These are phyloP conservation scores for Serrognathus titanus DNA, from an alignment of 2,888 invertebrate species.

Conservation along the genomic window DNA sequence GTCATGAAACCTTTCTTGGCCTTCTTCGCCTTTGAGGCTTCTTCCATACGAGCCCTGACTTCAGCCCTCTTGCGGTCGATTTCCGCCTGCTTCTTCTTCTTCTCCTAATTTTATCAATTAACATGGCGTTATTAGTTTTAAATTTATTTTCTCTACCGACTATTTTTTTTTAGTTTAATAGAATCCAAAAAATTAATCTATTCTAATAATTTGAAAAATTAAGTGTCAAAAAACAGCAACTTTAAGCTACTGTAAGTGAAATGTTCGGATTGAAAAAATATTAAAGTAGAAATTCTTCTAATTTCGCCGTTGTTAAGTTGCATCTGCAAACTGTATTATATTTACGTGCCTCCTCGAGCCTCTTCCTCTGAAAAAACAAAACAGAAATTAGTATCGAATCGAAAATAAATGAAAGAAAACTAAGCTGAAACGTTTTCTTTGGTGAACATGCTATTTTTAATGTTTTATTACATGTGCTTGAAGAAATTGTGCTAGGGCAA, in stretches of 20 bases:
- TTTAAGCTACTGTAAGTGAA: too few relatives aligned
- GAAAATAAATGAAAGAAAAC: not conserved
- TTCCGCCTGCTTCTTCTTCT: slow-evolving; percentile 96
- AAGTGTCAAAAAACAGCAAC: not conserved
- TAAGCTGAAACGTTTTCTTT: too few relatives aligned
- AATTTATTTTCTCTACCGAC: too few relatives aligned
- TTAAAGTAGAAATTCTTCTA: too few relatives aligned
- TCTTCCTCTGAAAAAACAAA: slow-evolving; percentile 70
- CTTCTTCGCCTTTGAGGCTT: slow-evolving; percentile 97
- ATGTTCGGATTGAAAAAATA: too few relatives aligned
- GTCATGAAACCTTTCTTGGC: slow-evolving; percentile 99
- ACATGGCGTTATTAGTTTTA: not conserved
- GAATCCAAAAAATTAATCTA: not conserved
- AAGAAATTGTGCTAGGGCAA: too few relatives aligned
- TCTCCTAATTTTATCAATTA: slow-evolving; percentile 64
- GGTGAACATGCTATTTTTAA: too few relatives aligned
- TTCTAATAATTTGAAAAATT: not conserved
- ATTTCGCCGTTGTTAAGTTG: not conserved
- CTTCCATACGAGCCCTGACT: slow-evolving; percentile 97
- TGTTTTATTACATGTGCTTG: too few relatives aligned
- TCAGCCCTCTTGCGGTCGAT: slow-evolving; percentile 99
- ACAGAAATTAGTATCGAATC: slow-evolving; percentile 37
- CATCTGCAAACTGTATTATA: not conserved
- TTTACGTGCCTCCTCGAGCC: slow-evolving; percentile 74
- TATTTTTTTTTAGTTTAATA: too few relatives aligned